Base-by-base conservation (phyloP, 2,113 vertebrate genomes). In the Centrocercus urophasianus region DNA sequence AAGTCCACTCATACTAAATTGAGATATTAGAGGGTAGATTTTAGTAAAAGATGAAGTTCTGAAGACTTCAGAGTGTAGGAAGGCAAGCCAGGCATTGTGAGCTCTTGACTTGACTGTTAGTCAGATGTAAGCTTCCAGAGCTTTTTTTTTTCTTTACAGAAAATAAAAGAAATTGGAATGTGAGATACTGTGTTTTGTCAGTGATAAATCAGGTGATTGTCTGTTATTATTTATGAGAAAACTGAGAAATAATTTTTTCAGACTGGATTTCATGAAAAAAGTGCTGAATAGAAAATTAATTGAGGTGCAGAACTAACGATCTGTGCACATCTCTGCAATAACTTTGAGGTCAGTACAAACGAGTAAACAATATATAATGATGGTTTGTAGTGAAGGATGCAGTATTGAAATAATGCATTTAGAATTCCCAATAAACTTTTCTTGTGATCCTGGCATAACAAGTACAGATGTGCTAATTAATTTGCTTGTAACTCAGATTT, bases 381-480 rank as follows among this genome's bases (percentile, higher is more conserved):
- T 32, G 19, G 25, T 81, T 81, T 86, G 57, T n/a, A 36, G 47
- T 50, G 66, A 43, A 64, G 66, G 38, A 64, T 70, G 56, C 86
- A 64, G 70, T 72, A 43, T 54, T 30, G 5, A 81, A 82, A 12
- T 13, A 16, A 66, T 50, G 47, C 8, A 5, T 83, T 88, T 45
- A 77, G 50, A 86, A 75, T 78, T 89, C 71, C 43, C 66, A 65
- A 63, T 66, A 86, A 93, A 78, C 17, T 82, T 88, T 71, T 50
- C 77, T 38, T 72, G 43, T 92, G 83, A 84, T 89, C 78, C 84
- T 84, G 66, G 20, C 40, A 59, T 83, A 90, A 80, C 72, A 90
- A 92, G 81, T 89, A 74, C 81, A 91, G 92, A 91, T 61, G 87
- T 89, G 84, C 43, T 93, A 93, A 96, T 92, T 89, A 89, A 91